Conservation (phyloP, 2,113 vertebrate genomes). For the Scatophagus argus region DNA sequence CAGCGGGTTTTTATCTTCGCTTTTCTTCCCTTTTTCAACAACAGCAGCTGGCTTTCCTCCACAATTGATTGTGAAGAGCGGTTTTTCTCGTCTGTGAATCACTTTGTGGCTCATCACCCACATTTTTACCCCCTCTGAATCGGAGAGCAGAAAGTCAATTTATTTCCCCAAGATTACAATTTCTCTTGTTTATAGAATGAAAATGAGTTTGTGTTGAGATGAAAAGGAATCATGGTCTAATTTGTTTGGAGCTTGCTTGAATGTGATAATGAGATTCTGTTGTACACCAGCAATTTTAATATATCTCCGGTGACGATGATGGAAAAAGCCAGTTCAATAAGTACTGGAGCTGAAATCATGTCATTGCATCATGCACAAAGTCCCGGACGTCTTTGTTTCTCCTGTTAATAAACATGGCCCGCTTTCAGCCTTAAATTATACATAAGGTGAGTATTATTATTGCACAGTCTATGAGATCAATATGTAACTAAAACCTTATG, state of each 20-base stretch:
- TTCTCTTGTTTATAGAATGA: constrained; percentile 75
- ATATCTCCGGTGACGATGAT: constrained; percentile 49
- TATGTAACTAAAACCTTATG: background rate
- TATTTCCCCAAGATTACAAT: constrained; percentile 73
- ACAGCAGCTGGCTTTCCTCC: constrained; percentile 25
- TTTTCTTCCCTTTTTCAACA: constrained; percentile 6
- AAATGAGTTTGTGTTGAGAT: constrained; percentile 73
- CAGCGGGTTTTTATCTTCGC: constrained; percentile 21
- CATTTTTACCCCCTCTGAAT: constrained; percentile 61
- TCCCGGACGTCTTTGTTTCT: constrained; percentile 39
- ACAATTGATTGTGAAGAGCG: constrained; percentile 54
- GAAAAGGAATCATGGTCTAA: constrained; percentile 69
- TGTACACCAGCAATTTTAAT: constrained; percentile 66
- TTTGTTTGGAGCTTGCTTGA: constrained; percentile 71
- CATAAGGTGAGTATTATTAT: constrained; percentile 1
- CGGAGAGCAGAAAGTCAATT: constrained; percentile 63
- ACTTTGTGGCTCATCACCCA: constrained; percentile 57
- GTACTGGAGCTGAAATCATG: constrained; percentile 26
- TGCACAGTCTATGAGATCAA: background rate
- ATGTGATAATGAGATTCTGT: constrained; percentile 71
- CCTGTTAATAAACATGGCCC: constrained; percentile 23
- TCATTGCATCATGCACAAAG: constrained; percentile 4
- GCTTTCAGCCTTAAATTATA: constrained; percentile 31
- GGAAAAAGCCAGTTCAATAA: constrained; percentile 39
- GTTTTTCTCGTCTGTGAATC: constrained; percentile 48